Percentiles rank a stretch among this genome's conserved stretches.
These are phyloP conservation scores for Crotalus adamanteus DNA, from an alignment of 2,797 vertebrate species.

Conservation along the genomic window DNA sequence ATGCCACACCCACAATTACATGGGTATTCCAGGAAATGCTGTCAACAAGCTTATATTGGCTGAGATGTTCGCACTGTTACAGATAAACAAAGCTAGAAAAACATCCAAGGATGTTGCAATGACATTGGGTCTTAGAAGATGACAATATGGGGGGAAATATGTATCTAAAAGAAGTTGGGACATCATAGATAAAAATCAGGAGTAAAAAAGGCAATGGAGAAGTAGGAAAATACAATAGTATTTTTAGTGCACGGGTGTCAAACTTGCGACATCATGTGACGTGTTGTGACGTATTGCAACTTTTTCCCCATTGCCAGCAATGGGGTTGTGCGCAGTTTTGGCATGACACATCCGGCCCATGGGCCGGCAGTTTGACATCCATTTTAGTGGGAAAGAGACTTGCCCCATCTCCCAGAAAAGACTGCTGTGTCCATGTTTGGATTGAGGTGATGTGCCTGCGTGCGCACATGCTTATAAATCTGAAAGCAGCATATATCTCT, in stretches of 20 bases:
- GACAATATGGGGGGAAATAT: background rate
- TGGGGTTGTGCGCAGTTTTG: too few species aligned
- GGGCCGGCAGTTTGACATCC: too few species aligned
- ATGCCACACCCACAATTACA: background rate
- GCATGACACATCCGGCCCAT: too few species aligned
- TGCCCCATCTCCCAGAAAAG: background rate
- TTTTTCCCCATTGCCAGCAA: too few species aligned
- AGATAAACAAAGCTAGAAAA: background rate
- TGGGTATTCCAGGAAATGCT: background rate
- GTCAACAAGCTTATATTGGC: background rate
- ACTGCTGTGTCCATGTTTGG: background rate
- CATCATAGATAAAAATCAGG: background rate
- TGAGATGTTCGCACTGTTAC: background rate
- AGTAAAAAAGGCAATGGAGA: background rate
- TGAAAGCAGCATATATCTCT: background rate
- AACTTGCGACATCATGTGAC: too few species aligned
- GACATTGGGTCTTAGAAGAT: background rate
- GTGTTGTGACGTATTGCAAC: too few species aligned
- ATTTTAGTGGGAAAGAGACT: background rate
- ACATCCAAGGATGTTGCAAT: background rate
- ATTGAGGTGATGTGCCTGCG: background rate
- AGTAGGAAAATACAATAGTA: background rate
- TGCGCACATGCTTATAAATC: background rate
- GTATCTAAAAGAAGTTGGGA: background rate
- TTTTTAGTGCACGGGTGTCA: background rate